These are phyloP conservation scores for Triplophysa siluroides DNA, from an alignment of 2,113 vertebrate species.

Conservation along the genomic window DNA sequence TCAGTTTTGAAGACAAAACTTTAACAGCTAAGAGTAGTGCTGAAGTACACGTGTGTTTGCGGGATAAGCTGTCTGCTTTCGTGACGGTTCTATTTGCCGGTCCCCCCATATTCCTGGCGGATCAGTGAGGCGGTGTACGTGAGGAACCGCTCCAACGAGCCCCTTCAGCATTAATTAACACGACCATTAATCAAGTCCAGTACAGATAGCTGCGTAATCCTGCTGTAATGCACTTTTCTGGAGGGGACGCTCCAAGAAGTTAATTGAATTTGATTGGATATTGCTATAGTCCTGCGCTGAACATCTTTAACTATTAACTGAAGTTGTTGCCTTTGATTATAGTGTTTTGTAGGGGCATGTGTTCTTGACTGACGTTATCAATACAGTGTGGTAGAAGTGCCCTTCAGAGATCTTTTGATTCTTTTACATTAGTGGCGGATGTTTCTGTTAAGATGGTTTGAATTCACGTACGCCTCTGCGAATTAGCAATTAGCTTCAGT, in stretches of 20 bases:
- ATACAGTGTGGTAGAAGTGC: slow-evolving; percentile 27
- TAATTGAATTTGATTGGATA: slow-evolving; percentile 79
- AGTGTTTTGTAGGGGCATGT: slow-evolving; percentile 41
- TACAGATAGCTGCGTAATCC: slow-evolving; percentile 74
- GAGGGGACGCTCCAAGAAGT: slow-evolving; percentile 66
- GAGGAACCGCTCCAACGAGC: slow-evolving; percentile 69
- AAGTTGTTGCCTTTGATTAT: slow-evolving; percentile 62
- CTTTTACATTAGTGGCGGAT: background rate
- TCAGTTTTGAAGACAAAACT: background rate
- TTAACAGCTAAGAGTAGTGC: background rate
- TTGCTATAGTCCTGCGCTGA: slow-evolving; percentile 71
- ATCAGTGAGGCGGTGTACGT: slow-evolving; percentile 63
- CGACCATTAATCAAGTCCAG: slow-evolving; percentile 76
- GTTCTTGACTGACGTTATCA: slow-evolving; percentile 17
- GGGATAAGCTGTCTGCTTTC: slow-evolving; percentile 31
- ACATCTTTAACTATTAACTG: slow-evolving; percentile 78
- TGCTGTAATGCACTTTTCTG: slow-evolving; percentile 75
- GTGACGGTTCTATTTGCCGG: slow-evolving; percentile 50
- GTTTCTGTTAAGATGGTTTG: slow-evolving; percentile 1
- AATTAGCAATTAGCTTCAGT: slow-evolving; percentile 14
- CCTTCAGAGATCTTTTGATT: slow-evolving; percentile 35
- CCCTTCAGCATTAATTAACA: slow-evolving; percentile 80
- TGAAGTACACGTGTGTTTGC: slow-evolving; percentile 22
- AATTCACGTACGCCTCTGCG: background rate
- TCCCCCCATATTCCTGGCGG: slow-evolving; percentile 62